Evolutionary conservation across 2,888 invertebrate species (phyloP), one percentile per base, ranked within the genome.

Genomic region (Cantharis nigra): DNA sequence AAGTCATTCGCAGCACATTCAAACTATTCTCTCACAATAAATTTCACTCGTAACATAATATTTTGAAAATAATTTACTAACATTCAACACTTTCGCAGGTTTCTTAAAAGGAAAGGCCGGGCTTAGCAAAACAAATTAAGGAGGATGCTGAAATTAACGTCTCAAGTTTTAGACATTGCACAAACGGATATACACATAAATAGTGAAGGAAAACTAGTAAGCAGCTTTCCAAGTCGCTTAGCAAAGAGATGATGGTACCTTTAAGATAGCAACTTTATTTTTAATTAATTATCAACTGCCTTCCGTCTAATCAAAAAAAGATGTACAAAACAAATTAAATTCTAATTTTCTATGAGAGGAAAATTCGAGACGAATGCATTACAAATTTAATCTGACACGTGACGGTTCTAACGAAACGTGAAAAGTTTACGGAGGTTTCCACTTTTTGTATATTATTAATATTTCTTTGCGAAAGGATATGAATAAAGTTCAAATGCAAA

Each of bases 381-480:
- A 67, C 75, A 77, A 77, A 77, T 77, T 70, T 74, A 74, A 77
- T 77, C 74, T 71, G 77, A 77, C 77, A 77, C 64, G 74, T 74
- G 74, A 71, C 69, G 77, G 64, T 74, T 77, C 67, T 74, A 73
- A 70, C 76, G 65, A 65, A 74, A 75, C 75, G 77, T 67, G 73
- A 74, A 77, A 77, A 74, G 64, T 74, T 77, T 74, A 30, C 30
- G 26, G 67, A 71, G 70, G 77, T 74, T 74, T 69, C 70, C 65
- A 73, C 64, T 71, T 62, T 30, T 63, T 65, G 16, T 62, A n/a
- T 30, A 63, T 33, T 67, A 70, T 49, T 75, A 75, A 75, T 70
- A 70, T 70, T 63, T 14, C 30, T 23, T 49, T 18, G 14, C 49
- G 70, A 65, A 75, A 75, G 71, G 75, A 75, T 70, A 64, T 64